A percentile compares a stretch with the other conserved stretches of the same genome.
phyloP scores from a whole-genome alignment of 37 sponge, comb jelly and placozoan genomes.

The Diacarnus erythraeanus region DNA sequence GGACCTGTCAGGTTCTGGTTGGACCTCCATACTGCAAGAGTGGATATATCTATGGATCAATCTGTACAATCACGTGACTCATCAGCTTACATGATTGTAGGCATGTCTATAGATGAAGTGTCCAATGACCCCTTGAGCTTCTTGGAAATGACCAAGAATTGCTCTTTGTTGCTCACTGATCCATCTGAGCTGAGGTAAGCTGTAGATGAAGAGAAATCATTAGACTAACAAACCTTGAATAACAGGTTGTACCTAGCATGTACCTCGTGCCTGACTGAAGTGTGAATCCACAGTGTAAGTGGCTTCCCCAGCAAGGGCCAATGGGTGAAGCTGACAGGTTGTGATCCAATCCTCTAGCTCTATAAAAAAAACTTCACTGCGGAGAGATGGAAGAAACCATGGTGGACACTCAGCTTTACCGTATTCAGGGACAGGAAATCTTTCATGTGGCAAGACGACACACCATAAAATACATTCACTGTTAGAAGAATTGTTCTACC shows the following conservation, averaged over 20 bases:
- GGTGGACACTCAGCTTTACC: constrained; percentile 19
- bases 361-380: constrained; percentile 28
- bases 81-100: constrained; percentile 1
- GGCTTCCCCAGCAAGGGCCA: constrained; percentile 16
- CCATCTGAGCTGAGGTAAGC: constrained; percentile 58
- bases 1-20: constrained; percentile 29
- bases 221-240: too few species aligned
- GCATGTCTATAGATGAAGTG: not conserved
- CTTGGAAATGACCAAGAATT: constrained; percentile 28
- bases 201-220: not conserved
- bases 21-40: constrained; percentile 8
- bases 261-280: constrained; percentile 24
- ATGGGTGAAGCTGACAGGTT: constrained; percentile 18
- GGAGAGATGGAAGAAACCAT: constrained; percentile 50
- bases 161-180: constrained; percentile 25
- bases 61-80: not conserved
- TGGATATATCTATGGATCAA: not conserved
- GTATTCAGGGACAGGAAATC: constrained; percentile 51
- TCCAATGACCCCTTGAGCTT: not conserved
- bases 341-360: constrained; percentile 8
- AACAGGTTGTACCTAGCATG: not conserved
- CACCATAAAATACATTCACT: not conserved
- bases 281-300: constrained; percentile 16
- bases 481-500: constrained; percentile 6
- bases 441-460: not conserved